phyloP scores from a whole-genome alignment of 2,113 vertebrate genomes.

The Campylorhamphus procurvoides region DNA sequence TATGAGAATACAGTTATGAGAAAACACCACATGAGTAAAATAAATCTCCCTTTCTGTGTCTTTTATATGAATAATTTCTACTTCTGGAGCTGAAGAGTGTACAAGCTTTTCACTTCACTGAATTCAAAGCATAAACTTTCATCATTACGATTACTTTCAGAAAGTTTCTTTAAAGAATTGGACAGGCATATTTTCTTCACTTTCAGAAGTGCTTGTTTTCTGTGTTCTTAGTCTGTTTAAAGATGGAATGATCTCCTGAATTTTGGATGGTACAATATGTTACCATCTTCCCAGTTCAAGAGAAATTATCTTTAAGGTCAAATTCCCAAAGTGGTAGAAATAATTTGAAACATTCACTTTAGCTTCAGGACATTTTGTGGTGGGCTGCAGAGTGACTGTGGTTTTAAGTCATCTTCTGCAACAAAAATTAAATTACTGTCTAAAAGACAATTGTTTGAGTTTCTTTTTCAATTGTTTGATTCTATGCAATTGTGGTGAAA shows the following conservation, averaged over 20 bases:
- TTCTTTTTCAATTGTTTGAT: conserved; percentile 16
- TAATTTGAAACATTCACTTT: neutral
- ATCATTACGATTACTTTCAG: neutral
- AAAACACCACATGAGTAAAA: neutral
- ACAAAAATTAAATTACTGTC: neutral
- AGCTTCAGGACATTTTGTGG: neutral
- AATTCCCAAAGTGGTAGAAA: neutral
- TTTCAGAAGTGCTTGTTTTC: neutral
- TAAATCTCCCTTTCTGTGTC: neutral
- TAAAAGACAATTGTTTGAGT: neutral
- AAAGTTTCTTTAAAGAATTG: neutral
- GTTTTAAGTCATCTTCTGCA: conserved; percentile 25
- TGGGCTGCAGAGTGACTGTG: neutral
- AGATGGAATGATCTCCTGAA: neutral
- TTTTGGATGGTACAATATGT: neutral
- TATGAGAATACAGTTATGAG: neutral
- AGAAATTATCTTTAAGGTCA: conserved; percentile 3
- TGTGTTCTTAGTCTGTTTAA: neutral
- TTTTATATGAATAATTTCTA: neutral
- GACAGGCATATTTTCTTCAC: neutral
- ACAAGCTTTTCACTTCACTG: neutral
- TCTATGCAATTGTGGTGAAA: neutral
- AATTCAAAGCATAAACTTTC: neutral
- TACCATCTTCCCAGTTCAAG: neutral
- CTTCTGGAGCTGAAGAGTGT: neutral